Evolutionary conservation across 2,888 invertebrate species (phyloP), one percentile per base, ranked within the genome.

Genomic region (Amphipoea oculea): DNA sequence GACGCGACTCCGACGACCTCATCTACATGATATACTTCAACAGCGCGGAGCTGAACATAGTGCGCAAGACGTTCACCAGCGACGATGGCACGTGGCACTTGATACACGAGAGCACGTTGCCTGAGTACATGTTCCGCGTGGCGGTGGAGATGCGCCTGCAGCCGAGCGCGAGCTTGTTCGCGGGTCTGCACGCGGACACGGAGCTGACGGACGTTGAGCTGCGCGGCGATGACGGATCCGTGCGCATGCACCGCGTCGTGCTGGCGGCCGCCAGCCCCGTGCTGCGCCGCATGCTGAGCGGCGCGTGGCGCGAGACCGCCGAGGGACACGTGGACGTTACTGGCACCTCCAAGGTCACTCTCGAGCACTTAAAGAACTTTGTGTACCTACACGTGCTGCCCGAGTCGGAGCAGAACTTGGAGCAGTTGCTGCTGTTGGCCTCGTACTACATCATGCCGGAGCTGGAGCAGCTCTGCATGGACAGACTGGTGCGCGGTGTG

Each of bases 181-280:
- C 84, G 3, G 12, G 29, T 78, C 89, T 95, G 4, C 88, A 93
- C 73, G 89, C 88, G 4, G 95, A 95, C 77, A 89, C 89, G 2
- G 93, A 94, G 60, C 80, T 95, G 71, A 93, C 93, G 0, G 95
- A 95, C 79, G 94, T 95, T 70, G 92, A 93, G 70, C 78, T 95
- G 69, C 90, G 92, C 12, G 93, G 93, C 0, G 91, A 91, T 14
- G 94, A 92, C 68, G 95, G 95, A 0, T 90, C 92, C 0, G 93
- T 95, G 11, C 90, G 88, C 9, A 84, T 94, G 73, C 95, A 95
- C 77, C 89, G 90, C 62, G 91, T 92, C 0, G 92, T 93, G 0
- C 73, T 94, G 20, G 95, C 95, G 0, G 91, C 94, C 0, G 87
- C 92, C 20, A 95, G 94, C 70, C 93, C 94, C 0, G 94, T 94